Base-by-base conservation (phyloP, 2,113 vertebrate genomes). In the Microtus montanus region DNA sequence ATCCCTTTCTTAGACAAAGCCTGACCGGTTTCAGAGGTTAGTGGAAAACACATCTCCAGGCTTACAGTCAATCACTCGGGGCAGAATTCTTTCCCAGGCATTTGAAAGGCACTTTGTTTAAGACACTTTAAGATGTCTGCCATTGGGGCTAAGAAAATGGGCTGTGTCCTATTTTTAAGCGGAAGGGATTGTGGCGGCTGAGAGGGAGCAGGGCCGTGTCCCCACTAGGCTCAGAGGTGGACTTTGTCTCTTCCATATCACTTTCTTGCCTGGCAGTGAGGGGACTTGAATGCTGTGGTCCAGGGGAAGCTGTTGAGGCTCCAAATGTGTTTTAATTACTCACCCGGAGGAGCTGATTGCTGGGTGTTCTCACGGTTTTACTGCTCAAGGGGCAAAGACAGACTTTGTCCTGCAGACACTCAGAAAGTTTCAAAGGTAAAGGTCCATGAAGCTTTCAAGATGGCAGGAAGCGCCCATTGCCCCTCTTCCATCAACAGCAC, bases 31-130 rank as follows among this genome's bases (percentile, higher is more conserved):
- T 70, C 26, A 52, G 93, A 89, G 89, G 49, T 38, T 24, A 30
- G 52, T 68, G 68, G 92, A 7, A 70, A 38, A 52, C 64, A 70
- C 68, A 33, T 47, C 74, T 44, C 0, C 7, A n/a, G 79, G 61
- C 74, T 54, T 33, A 4, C 17, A 8, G 71, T 38, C 20, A 86
- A 58, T 89, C 92, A 47, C 38, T 11, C 0, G 2, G 71, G 66
- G 92, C 88, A 66, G 87, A 70, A 20, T 49, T 74, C 75, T 85
- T 80, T 85, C 79, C 3, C 15, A 14, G 10, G 52, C 91, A 0
- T 66, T 85, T 84, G 92, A 49, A 75, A 68, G 78, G 66, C 87
- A 82, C 84, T 83, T 74, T 92, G 92, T 84, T 78, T 68, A 74
- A 63, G 88, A 26, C 64, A 26, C 70, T 58, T n/a, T 30, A 41